Percentiles rank a stretch among this genome's conserved stretches.
phyloP scores from a whole-genome alignment of 2,113 vertebrate genomes.

The Nannobrachium achirus region DNA sequence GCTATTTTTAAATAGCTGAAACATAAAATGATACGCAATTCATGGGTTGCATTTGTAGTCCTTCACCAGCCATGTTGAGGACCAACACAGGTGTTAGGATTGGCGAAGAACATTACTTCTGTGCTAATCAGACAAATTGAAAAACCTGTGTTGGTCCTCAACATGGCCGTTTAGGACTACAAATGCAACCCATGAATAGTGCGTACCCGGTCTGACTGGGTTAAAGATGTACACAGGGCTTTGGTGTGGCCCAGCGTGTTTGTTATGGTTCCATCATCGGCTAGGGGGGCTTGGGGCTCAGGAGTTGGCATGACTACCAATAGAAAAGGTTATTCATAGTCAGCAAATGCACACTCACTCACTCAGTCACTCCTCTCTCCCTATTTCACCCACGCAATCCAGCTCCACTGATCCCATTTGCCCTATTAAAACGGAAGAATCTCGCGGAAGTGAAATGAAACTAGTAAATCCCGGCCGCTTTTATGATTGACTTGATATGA shows the following conservation, averaged over 20 bases:
- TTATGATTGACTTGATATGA: slow-evolving; percentile 82
- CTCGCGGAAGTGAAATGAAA: slow-evolving; percentile 79
- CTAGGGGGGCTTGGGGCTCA: slow-evolving; percentile 64
- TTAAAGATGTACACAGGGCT: too few species aligned
- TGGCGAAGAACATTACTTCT: too few species aligned
- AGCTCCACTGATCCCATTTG: slow-evolving; percentile 66
- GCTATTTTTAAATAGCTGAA: too few species aligned
- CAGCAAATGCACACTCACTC: slow-evolving; percentile 7
- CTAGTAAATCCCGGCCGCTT: slow-evolving; percentile 78
- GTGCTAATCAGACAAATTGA: too few species aligned
- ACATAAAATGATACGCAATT: too few species aligned
- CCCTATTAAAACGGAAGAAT: slow-evolving; percentile 80
- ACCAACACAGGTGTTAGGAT: too few species aligned
- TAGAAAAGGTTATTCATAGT: slow-evolving; percentile 65
- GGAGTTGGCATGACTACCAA: slow-evolving; percentile 66
- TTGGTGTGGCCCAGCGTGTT: slow-evolving; percentile 56
- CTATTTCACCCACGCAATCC: slow-evolving; percentile 69
- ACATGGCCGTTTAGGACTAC: too few species aligned
- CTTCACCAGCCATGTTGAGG: too few species aligned
- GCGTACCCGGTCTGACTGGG: too few species aligned
- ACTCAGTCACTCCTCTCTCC: slow-evolving; percentile 33
- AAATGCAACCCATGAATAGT: too few species aligned
- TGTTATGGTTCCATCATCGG: slow-evolving; percentile 69
- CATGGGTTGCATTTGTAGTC: too few species aligned
- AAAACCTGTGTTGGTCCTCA: too few species aligned